Conservation (phyloP, 2,113 vertebrate species). For the Nettapus auritus region DNA sequence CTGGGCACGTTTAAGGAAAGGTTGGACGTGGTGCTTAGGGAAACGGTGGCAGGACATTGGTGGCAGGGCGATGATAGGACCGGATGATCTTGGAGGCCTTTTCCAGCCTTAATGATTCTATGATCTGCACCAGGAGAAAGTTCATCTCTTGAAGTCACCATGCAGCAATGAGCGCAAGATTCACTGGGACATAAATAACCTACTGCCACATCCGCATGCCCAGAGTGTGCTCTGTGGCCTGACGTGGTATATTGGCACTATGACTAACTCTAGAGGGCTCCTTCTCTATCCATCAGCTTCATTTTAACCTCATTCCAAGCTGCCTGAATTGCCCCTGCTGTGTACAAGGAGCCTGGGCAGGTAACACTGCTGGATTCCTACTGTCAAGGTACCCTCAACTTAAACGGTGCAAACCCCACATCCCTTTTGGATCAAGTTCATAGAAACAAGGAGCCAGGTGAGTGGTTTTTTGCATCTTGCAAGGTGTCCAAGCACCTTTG, state of each 20-base stretch:
- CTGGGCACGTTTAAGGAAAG: no score
- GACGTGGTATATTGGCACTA: neutral
- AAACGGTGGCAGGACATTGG: no score
- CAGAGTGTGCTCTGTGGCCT: neutral
- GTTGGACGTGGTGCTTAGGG: no score
- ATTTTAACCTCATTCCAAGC: neutral
- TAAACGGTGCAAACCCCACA: neutral
- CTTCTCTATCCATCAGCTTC: neutral
- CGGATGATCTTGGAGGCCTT: no score
- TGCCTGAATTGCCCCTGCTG: neutral
- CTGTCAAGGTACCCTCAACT: neutral
- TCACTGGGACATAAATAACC: neutral
- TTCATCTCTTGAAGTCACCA: accelerated
- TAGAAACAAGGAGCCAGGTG: neutral
- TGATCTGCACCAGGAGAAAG: neutral
- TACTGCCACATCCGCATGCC: neutral
- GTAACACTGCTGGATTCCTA: neutral
- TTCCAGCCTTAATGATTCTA: no score
- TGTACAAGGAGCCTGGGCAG: neutral
- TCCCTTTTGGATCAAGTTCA: constrained; percentile 37
- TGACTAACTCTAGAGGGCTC: neutral
- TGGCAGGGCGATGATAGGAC: no score
- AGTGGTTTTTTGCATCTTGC: neutral
- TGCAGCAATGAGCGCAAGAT: neutral
- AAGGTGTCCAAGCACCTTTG: neutral